A percentile compares a stretch with the other conserved stretches of the same genome.
These are phyloP conservation scores for Phenganax stokvisi DNA, from an alignment of 92 coral and sea anemone genomes.

Conservation along the genomic window DNA sequence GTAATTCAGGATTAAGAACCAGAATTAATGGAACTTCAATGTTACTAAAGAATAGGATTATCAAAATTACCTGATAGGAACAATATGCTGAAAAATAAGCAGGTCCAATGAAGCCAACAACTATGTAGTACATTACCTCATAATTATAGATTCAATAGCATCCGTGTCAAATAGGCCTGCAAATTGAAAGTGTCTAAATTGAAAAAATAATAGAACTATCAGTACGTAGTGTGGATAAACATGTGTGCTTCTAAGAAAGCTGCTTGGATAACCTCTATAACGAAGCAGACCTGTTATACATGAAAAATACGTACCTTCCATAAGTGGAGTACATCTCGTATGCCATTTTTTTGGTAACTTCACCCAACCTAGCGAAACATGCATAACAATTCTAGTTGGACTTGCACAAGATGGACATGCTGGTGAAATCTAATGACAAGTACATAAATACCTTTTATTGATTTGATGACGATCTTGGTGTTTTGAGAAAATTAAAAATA, in stretches of 20 bases:
- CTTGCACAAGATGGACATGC: too few species aligned
- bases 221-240: background rate
- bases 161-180: constrained; percentile 80
- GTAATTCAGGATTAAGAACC: constrained; percentile 64
- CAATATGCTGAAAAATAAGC: background rate
- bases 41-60: constrained; percentile 46
- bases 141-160: constrained; percentile 76
- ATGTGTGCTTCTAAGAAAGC: background rate
- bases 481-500: constrained; percentile 68
- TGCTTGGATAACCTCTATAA: background rate
- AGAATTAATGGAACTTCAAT: constrained; percentile 65
- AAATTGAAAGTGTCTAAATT: constrained; percentile 67
- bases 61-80: background rate
- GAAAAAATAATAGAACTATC: background rate
- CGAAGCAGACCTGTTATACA: background rate
- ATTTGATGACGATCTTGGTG: constrained; percentile 55
- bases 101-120: background rate
- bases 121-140: constrained; percentile 60
- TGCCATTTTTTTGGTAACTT: constrained; percentile 67
- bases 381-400: background rate
- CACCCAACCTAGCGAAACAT: constrained; percentile 53
- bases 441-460: constrained; percentile 59
- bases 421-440: background rate
- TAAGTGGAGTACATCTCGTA: constrained; percentile 55
- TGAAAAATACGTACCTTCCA: constrained; percentile 54